Evolutionary conservation across 2,888 invertebrate species (phyloP), one percentile per base, ranked within the genome.

Genomic region (Idaea straminata): DNA sequence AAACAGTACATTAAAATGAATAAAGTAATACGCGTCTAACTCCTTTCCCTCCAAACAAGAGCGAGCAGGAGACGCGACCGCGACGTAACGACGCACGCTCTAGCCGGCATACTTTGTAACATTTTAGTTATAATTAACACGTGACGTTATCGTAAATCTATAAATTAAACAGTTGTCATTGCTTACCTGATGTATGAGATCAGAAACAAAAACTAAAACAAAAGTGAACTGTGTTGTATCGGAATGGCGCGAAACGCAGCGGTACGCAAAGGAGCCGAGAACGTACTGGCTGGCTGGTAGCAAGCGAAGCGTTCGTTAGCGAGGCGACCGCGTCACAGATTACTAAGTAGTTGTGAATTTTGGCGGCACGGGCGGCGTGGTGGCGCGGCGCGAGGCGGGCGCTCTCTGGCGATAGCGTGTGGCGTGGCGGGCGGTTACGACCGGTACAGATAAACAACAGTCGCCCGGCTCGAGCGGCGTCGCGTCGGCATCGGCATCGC

Each of bases 401-500:
- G 25, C 25, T 25, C 25, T 25, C 25, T 25, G 25, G 25, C 25
- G 25, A 25, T 25, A 25, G 25, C 6, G 4, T 47, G 3, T 7
- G 10, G 13, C 25, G 47, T 13, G 47, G 47, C 47, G 47, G 47
- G 13, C 13, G 47, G 13, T 13, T 7, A 13, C 47, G 47, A 47
- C 47, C 47, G 47, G 47, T 47, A 47, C 47, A 6, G 47, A 47
- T 47, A 10, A 13, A 47, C 47, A 13, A 47, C 47, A 7, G 47
- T 13, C 13, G 10, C 47, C 3, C 7, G 47, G 13, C 47, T 13
- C 36, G 6, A 4, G 36, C 36, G 25, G 25, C 36, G 4, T 10
- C 47, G 47, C 13, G 63, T 81, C 82, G 61, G 81, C 83, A 66
- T 81, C 80, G 35, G 74, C 77, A 72, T 59, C 69, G 74, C 15